Evolutionary conservation across 1,140 invertebrate genomes (phyloP), one percentile per base, ranked within the genome.

Genomic region (Aphidius ervi): DNA sequence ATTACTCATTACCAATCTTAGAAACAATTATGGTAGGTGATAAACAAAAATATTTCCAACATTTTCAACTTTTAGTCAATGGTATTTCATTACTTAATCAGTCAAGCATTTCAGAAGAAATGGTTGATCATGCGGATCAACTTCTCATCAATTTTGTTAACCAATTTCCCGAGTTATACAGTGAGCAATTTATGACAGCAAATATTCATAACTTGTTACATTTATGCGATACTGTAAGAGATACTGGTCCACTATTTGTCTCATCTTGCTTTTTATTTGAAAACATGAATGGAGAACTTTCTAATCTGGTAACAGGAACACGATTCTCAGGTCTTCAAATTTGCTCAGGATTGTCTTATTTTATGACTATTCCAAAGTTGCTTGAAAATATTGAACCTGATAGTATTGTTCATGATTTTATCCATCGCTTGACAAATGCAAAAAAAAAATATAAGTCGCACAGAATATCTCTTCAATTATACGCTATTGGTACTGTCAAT

Each of bases 251-350:
- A 20, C 23, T 49, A 7, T 49, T n/a, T n/a, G 48, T 23, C 10
- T 23, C 48, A 23, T 49, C 48, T 6, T 49, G 48, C 20, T 49
- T 49, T 23, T 3, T 23, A 16, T 49, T 49, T 9, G 48, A 49
- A 49, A 49, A 49, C 9, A 23, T 23, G 5, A 49, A 49, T 23
- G 48, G 48, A 20, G 16, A 49, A 52, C 40, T 40, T 4, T 40
- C 39, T n/a, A 52, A 3, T 5, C 31, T 52, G 3, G 37, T 52
- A 31, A 52, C 31, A 4, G 50, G 37, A 6, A 52, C 50, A 4
- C 50, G 50, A 20, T 52, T 52, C 39, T 52, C 50, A 37, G 50
- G 50, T 6, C 37, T 52, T 9, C 50, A 52, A 40, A 39, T 39
- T 2, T 39, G 50, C 37, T 5, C 50, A 37, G 50, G 50, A 5